Evolutionary conservation across 1,140 invertebrate genomes (phyloP), one percentile per base, ranked within the genome.

Genomic region (Bradynema listronoti): DNA sequence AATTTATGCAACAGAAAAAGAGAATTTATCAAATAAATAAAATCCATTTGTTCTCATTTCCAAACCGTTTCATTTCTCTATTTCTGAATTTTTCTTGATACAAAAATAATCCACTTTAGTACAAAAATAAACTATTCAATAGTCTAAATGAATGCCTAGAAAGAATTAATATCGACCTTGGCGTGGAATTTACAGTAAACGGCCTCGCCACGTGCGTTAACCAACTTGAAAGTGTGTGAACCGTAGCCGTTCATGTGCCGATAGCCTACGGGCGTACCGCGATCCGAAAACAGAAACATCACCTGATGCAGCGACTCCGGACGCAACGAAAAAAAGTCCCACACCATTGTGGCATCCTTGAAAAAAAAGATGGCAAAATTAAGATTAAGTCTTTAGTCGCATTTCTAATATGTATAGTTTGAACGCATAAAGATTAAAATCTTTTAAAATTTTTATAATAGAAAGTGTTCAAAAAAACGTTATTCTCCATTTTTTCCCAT

Each of bases 181-280:
- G 86, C 87, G 76, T 93, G 90, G 83, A 94, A 95, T 84, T 94
- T 95, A 63, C 87, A 88, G 78, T 89, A 95, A 47, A 89, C 81
- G 9, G 84, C 79, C 57, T 88, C 84, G 2, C 86, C 85, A 53
- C 87, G 81, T 11, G 81, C 83, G 80, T 95, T 93, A 1, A 94
- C 84, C 53, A 94, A 77, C 78, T 93, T 93, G 78, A 91, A 95
- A 3, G 91, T 94, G 79, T 96, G 91, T 4, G 89, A 91, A 0
- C 90, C 90, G 79, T 91, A 96, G 22, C 91, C 90, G 77, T 95
- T 89, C 91, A 96, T 95, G 75, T 88, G 85, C 57, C 89, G 84
- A 42, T 41, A 68, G n/a, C 90, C 90, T 78, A 92, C 88, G n/a
- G 91, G 91, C 60, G 88, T 91, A 41, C 91, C 92, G 70, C 91